Base-by-base conservation (phyloP, 2,113 vertebrate genomes). In the Bolborhynchus lineola region DNA sequence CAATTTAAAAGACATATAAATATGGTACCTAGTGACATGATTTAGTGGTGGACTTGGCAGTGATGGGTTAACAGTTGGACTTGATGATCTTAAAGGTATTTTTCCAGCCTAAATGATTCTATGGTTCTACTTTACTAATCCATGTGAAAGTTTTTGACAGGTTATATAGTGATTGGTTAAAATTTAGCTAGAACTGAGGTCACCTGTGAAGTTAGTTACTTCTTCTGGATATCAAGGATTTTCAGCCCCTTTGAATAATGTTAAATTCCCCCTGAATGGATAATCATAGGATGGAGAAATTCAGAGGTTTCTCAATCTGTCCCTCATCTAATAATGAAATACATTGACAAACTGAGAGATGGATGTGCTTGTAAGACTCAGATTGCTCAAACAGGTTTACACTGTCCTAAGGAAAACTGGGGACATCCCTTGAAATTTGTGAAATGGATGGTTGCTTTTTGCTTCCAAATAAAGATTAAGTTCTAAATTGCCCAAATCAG, bases 381-480 rank as follows among this genome's bases (percentile, higher is more conserved):
- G 47, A 12, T 17, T 50, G 8, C 37, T 88, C 42, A 23, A 59
- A 62, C 5, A 72, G 25, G 15, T 80, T 49, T 28, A 42, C 2
- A 1, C 31, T 46, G 31, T 41, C 79, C 76, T 55, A 3, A 77
- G 29, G 35, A 90, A 92, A 46, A 50, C 5, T 29, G 20, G 47
- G 64, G 55, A 37, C n/a, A 37, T 31, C 82, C 46, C 88, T 57
- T 62, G 44, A 50, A 70, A 77, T 7, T 47, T 57, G 11, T 11
- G 19, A 49, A 62, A 7, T 57, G 28, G 80, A 55, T 0, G 0
- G 42, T 35, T 77, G 76, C 16, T 78, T 35, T 71, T 55, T 74
- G n/a, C 16, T 77, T 94, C 69, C 64, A 88, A 96, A 88, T 47
- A 80, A 83, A 94, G 82, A 67, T 86, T 39, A 55, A 88, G 31